These are phyloP conservation scores for Callyntrura sp. DNA, from an alignment of 2,888 invertebrate species.

Conservation along the genomic window DNA sequence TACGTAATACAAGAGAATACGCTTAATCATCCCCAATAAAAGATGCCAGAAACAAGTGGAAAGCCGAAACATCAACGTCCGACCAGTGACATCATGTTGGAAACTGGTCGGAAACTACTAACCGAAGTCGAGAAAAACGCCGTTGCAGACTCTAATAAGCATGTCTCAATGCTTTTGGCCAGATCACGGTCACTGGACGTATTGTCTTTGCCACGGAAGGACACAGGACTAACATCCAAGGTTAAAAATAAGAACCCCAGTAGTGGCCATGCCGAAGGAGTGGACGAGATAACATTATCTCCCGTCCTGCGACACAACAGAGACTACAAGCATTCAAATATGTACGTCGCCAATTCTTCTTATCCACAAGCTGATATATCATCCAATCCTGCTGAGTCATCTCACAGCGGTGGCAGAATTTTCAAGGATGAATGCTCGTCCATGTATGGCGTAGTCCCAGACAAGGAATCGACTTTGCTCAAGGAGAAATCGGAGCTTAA, in stretches of 20 bases:
- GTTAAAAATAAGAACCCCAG: background rate
- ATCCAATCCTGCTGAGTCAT: conserved; percentile 59
- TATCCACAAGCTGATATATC: background rate
- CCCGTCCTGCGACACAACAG: conserved; percentile 51
- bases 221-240: background rate
- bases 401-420: background rate
- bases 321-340: conserved; percentile 43
- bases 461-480: conserved; percentile 66
- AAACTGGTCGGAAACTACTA: conserved; percentile 44
- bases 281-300: conserved; percentile 9
- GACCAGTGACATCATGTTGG: conserved; percentile 61
- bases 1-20: too few species aligned
- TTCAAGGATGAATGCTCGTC: conserved; percentile 56
- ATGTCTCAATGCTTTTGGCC: conserved; percentile 61
- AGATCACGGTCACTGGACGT: conserved; percentile 64
- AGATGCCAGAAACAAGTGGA: conserved; percentile 57
- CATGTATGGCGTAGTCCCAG: background rate
- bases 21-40: background rate
- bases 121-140: conserved; percentile 53
- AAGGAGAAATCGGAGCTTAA: conserved; percentile 71
- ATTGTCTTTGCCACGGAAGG: background rate
- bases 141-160: conserved; percentile 58
- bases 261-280: background rate
- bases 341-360: conserved; percentile 34
- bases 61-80: conserved; percentile 54